Evolutionary conservation across 2,888 invertebrate genomes (phyloP).

Genomic region (Tupiocoris notatus): DNA sequence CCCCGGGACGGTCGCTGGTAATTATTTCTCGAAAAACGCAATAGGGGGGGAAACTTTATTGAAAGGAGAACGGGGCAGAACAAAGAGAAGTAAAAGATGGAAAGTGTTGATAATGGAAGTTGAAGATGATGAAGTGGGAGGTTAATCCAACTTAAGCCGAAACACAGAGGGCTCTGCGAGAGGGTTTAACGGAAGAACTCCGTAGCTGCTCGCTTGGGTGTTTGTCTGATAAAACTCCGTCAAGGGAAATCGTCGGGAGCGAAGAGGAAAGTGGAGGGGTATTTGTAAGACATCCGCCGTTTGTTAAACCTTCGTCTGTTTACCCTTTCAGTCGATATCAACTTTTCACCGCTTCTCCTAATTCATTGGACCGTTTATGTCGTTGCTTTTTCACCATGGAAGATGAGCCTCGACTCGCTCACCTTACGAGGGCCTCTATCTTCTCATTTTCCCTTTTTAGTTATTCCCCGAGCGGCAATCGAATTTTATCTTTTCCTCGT

Average conservation of each 20-base stretch:
- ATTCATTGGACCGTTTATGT: constrained; percentile 27
- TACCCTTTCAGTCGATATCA: constrained; percentile 37
- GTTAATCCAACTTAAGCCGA: constrained; percentile 41
- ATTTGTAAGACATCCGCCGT: constrained; percentile 39
- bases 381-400: not conserved
- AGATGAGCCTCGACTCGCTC: not conserved
- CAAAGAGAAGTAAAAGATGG: constrained; percentile 21
- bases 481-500: not conserved
- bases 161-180: constrained; percentile 24
- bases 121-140: constrained; percentile 40
- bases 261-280: not conserved
- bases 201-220: constrained; percentile 16
- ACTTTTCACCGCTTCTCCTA: constrained; percentile 35
- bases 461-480: not conserved
- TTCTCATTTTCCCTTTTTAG: not conserved
- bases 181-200: not conserved
- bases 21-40: constrained; percentile 18
- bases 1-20: not conserved
- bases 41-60: not conserved
- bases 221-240: constrained; percentile 39
- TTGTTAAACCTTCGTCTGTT: constrained; percentile 39
- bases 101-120: constrained; percentile 41
- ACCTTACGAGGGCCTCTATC: not conserved
- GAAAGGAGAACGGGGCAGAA: not conserved
- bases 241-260: not conserved